Base-by-base conservation (phyloP, 2,888 invertebrate genomes). In the Anorthoa munda region DNA sequence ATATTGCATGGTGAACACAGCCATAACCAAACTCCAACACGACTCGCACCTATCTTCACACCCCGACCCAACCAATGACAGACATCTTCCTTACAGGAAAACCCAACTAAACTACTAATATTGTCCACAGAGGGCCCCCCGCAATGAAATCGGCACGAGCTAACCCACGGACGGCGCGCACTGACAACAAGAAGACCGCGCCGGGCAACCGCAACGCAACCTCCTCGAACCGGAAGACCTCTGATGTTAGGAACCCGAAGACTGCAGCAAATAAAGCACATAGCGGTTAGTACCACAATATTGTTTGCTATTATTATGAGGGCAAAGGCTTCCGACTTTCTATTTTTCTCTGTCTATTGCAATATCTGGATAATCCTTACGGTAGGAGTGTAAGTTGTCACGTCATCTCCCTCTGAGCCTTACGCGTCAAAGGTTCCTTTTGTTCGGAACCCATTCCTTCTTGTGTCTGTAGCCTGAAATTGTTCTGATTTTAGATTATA, bases 131-230 rank as follows among this genome's bases (percentile, higher is more conserved):
- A 90, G 95, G 92, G 58, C 95, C 95, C 12, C 92, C 95, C 46
- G 74, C 91, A 2, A 88, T 95, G 90, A 95, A 94, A 81, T 96
- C 96, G 15, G 95, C 95, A 23, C 92, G 94, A 58, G 93, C 92
- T 85, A 95, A 95, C 82, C 87, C 92, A 3, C 73, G 86, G 39
- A 85, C 70, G 12, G 63, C 81, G 4, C 90, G 94, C 65, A 91
- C 88, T 79, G 94, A 94, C 86, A 88, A 84, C 85, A 95, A 94
- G 87, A 94, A 93, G 83, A 87, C 90, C 4, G 85, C 92, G 13
- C 81, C 92, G 0, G 90, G 82, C 88, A 89, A 50, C 56, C 88
- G 95, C 48, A 93, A 92, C 86, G 91, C 96, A 26, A 93, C 95
- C 80, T 92, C 95, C 23, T 95, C 96, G 45, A 94, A 95, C 76